phyloP scores from a whole-genome alignment of 2,113 vertebrate genomes.

The Erpornis zantholeuca region DNA sequence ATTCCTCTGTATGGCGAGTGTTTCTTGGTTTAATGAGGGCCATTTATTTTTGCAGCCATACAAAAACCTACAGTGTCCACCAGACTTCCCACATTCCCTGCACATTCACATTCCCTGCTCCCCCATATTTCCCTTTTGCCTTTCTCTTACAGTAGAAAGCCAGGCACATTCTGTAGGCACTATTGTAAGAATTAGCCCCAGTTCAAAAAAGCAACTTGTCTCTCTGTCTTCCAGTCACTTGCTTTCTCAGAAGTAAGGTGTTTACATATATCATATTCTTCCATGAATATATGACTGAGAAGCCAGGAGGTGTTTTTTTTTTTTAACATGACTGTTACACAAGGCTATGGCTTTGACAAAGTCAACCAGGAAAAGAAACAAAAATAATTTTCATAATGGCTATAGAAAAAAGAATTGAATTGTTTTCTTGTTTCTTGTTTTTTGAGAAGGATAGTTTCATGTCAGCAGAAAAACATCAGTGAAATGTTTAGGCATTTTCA shows the following conservation, averaged over 20 bases:
- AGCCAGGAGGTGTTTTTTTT: not conserved
- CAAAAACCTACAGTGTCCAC: conserved; percentile 6
- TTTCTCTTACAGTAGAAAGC: not conserved
- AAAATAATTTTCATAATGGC: not conserved
- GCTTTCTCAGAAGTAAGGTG: not conserved
- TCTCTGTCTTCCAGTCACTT: not conserved
- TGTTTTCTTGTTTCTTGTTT: not conserved
- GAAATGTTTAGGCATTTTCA: not conserved
- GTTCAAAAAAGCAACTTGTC: not conserved
- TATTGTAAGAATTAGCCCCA: not conserved
- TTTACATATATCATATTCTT: not conserved
- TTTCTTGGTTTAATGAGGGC: conserved; percentile 4
- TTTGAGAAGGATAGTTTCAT: not conserved
- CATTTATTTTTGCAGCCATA: conserved; percentile 2
- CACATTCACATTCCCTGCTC: not conserved
- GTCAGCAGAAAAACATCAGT: not conserved
- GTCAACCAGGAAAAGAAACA: not conserved
- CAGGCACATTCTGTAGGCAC: not conserved
- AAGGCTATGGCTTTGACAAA: not conserved
- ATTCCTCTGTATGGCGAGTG: not conserved
- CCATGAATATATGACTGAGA: not conserved
- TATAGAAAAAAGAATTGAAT: not conserved
- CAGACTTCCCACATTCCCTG: not conserved
- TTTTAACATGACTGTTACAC: not conserved
- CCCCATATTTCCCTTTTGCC: not conserved